These are phyloP conservation scores for Anarsia innoxiella DNA, from an alignment of 2,888 invertebrate species.

Conservation along the genomic window DNA sequence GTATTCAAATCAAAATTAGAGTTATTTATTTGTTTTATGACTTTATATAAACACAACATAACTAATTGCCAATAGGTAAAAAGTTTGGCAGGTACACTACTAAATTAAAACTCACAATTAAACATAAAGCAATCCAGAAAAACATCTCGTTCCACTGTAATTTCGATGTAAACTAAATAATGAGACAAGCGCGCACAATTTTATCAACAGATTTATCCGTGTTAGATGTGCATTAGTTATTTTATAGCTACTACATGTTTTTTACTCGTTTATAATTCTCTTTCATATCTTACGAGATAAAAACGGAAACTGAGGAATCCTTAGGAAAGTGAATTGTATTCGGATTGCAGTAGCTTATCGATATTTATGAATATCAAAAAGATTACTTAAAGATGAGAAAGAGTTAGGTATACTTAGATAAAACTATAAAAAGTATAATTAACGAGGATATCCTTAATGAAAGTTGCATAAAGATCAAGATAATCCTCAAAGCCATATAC, in stretches of 20 bases:
- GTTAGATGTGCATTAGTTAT: constrained; percentile 14
- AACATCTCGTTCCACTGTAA: neutral
- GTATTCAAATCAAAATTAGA: too few species aligned
- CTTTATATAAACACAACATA: too few species aligned
- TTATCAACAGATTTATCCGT: constrained; percentile 18
- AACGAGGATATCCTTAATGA: too few species aligned
- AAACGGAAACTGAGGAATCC: constrained; percentile 24
- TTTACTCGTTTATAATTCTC: neutral
- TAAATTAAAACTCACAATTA: constrained; percentile 34
- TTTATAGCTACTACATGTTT: constrained; percentile 17
- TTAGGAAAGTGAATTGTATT: neutral
- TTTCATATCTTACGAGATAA: constrained; percentile 22
- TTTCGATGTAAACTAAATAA: neutral
- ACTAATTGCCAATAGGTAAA: constrained; percentile 1
- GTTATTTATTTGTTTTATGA: too few species aligned
- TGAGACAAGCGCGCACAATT: constrained; percentile 9
- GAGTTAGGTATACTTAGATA: too few species aligned
- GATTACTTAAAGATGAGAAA: too few species aligned
- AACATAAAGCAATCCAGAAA: constrained; percentile 23
- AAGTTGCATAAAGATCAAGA: too few species aligned
- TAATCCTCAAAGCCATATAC: too few species aligned
- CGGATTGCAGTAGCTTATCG: neutral
- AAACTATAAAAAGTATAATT: too few species aligned
- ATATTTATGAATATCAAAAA: too few species aligned
- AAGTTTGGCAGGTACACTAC: too few species aligned